Base-by-base conservation (phyloP, 1,140 invertebrate genomes). In the Magallana gigas region DNA sequence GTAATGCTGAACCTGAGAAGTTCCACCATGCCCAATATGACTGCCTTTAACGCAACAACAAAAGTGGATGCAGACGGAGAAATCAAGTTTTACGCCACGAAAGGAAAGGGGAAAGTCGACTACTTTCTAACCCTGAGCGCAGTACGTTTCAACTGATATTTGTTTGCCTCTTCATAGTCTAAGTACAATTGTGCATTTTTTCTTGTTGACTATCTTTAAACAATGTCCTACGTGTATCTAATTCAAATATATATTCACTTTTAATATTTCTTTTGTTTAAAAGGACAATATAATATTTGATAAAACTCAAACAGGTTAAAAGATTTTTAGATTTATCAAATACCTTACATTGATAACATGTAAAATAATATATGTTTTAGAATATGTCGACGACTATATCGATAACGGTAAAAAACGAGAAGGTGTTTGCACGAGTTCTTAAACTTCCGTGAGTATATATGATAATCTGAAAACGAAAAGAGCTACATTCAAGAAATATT, bases 361-460 rank as follows among this genome's bases (percentile, higher is more conserved):
- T 3, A 48, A 48, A 48, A 48, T 48, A 5, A 3, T 48, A 48
- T 5, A 5, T 48, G 5, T 48, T 48, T 48, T 8, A 85, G 84
- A 68, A n/a, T 29, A 85, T 85, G 84, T 68, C 60, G 12, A 85
- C 84, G 8, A 48, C 84, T 8, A 68, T 68, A 56, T 62, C 62
- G 16, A 57, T 85, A 1, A 48, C 62, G 48, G 84, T 85, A 56
- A 71, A 85, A 48, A 68, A 85, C 36, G 62, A 85, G n/a, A 85
- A 62, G 0, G 57, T 85, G n/a, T 85, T 48, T 23, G 84, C 60
- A 56, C 64, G 68, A 57, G 48, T 85, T 18, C 29, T 62, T 5
- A 68, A 85, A 48, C 60, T 85, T 23, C 62, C 62, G 84, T 85
- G 16, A 85, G 84, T 68, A 48, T 48, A 48, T 48, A 48, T 48